Base-by-base conservation (phyloP, 92 coral and sea anemone species). In the Hydrozoanthus gracilis region DNA sequence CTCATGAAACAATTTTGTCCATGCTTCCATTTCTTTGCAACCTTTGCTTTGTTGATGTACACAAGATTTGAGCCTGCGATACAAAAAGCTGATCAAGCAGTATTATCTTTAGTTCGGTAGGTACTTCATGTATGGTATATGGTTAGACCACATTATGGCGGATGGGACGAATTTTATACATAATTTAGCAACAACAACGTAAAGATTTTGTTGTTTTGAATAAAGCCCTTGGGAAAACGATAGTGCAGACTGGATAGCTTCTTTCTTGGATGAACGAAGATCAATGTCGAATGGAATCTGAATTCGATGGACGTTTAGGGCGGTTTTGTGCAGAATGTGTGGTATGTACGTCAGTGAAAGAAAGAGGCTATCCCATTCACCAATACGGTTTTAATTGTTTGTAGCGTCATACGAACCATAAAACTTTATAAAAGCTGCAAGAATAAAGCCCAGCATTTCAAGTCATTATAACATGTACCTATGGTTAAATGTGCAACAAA, bases 21-120 rank as follows among this genome's bases (percentile, higher is more conserved):
- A 51, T 76, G 27, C 4, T 52, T 10, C 4, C 20, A 12, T 13
- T 12, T 5, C 5, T 71, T 52, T 35, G 17, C 7, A 16, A 15
- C 20, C 17, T 16, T 46, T 17, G 4, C 4, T 75, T 76, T 51
- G 66, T 76, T 76, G 73, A 68, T 68, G 11, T 68, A 15, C 50
- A 0, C 14, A 11, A 15, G 46, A 27, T 9, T 13, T 80, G 85
- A 65, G 85, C 85, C 85, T 66, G 85, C 85, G 73, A 80, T 49
- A 27, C 39, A 27, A 27, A 27, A 49, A 48, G 39, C 3, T 65
- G 27, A 2, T 15, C 49, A 47, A 80, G 75, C 85, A 48, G 74
- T 44, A n/a, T 17, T 2, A 17, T 8, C 64, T 35, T 80, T 45
- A 61, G 85, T 65, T 80, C 73, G 73, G 5, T 10, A 12, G 76